Conservation (phyloP, 2,888 invertebrate genomes). For the Thysanoteuthis rhombus region DNA sequence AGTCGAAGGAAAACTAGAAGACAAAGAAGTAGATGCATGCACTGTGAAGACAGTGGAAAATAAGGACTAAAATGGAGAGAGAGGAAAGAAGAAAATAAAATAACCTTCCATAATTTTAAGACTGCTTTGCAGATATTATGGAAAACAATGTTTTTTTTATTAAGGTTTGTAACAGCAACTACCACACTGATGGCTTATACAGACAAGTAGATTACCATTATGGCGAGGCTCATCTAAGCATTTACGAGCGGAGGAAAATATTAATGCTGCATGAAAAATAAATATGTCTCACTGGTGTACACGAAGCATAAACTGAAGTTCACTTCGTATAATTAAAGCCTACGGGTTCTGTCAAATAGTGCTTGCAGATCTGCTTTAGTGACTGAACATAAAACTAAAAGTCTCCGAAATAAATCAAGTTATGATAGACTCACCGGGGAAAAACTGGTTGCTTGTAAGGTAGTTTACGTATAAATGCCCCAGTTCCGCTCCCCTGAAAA, state of each 20-base stretch:
- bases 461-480: too few species aligned
- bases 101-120: neutral
- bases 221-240: neutral
- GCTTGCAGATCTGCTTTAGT: neutral
- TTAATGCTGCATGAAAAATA: neutral
- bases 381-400: too few species aligned
- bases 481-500: too few species aligned
- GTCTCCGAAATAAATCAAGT: too few species aligned
- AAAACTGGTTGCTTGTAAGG: too few species aligned
- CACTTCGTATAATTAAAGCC: neutral
- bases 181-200: neutral
- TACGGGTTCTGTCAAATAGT: neutral
- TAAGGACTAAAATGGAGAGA: neutral
- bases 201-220: neutral
- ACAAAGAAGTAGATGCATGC: neutral
- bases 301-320: neutral
- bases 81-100: neutral
- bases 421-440: too few species aligned
- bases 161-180: neutral
- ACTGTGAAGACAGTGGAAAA: neutral
- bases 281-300: neutral
- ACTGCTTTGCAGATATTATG: neutral
- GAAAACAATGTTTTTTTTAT: too few species aligned
- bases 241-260: neutral
- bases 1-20: neutral